Base-by-base conservation (phyloP, 30 jellyfish, hydroid and myxozoan species). In the Phacellophora camtschatica region DNA sequence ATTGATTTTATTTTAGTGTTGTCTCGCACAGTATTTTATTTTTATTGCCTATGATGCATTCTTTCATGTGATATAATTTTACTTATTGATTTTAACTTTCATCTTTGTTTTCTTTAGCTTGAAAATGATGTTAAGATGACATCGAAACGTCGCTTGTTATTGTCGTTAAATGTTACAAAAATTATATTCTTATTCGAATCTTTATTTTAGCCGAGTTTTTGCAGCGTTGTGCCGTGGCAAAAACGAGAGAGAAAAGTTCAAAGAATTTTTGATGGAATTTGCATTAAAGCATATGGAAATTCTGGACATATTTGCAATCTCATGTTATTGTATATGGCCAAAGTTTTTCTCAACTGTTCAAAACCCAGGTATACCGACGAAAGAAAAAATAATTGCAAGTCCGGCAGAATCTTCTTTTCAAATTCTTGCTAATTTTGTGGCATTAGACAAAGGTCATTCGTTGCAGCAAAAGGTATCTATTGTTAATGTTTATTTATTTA, bases 271-370 rank as follows among this genome's bases (percentile, higher is more conserved):
- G 37, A 53, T 25, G 65, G 55, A 80, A 20, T 58, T 65, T 31
- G 49, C 83, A 13, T 22, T 9, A 37, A 32, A 42, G 3, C 82
- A 58, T 19, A 20, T 59, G n/a, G 76, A 22, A 16, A 41, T 27
- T 16, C 84, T 63, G 13, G 77, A 33, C 27, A 32, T 71, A 16
- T 20, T 80, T 16, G 30, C 51, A 36, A 37, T 80, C 3, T 22
- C 84, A 5, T 80, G 84, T 58, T 80, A 58, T 61, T 80, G 70
- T 24, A 58, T 80, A 2, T 80, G 91, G 91, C 91, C 91, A 11
- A 37, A 48, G 48, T 50, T 66, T 22, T 80, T 80, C 45, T 9
- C 34, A 5, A 31, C 28, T 32, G 65, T 65, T 16, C n/a, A 22
- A 3, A 56, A 55, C 49, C 43, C 56, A 2, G 49, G 19, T 4